Base-by-base conservation (phyloP, 2,888 invertebrate genomes). In the Flexamia atlantica region DNA sequence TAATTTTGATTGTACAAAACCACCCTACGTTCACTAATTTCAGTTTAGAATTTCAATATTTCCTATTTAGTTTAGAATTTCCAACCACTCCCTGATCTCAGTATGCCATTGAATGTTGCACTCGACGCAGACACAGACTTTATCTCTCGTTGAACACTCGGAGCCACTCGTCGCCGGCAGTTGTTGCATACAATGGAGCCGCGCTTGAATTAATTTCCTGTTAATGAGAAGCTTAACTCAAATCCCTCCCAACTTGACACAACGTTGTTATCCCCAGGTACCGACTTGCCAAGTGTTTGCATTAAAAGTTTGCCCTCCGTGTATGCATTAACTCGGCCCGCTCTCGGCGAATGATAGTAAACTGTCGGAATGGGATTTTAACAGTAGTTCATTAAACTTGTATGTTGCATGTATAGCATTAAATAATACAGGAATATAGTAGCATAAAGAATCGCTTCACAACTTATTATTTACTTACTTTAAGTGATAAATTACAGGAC, bases 161-260 rank as follows among this genome's bases (percentile, higher is more conserved):
- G 12, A 3, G 17, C 46, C 46, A 14, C 46, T 23, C 20, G 53
- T 7, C 14, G 53, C 4, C 53, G 20, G 64, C 30, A 4, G 64
- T 64, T 64, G 30, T 28, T 30, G 30, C 64, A 64, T 30, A 64
- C 64, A 64, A 28, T 64, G 30, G 25, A 64, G 64, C 30, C 30
- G 28, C 5, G 64, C 64, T 64, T 64, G 64, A 64, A 64, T 64
- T 64, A 64, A 64, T 64, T 64, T 30, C 64, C 64, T 64, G 64
- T 64, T 64, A 64, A 64, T 64, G 64, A 64, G 64, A 64, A 28
- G 64, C 64, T 64, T 64, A 64, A 64, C 64, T 64, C 64, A 25
- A 64, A 64, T 30, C 10, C 64, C 23, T 5, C 23, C 53, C 64
- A 28, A 64, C 64, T 64, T 14, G 25, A 28, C 64, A 28, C 64